These are phyloP conservation scores for Rafetus swinhoei DNA, from an alignment of 2,113 vertebrate species.

Conservation along the genomic window DNA sequence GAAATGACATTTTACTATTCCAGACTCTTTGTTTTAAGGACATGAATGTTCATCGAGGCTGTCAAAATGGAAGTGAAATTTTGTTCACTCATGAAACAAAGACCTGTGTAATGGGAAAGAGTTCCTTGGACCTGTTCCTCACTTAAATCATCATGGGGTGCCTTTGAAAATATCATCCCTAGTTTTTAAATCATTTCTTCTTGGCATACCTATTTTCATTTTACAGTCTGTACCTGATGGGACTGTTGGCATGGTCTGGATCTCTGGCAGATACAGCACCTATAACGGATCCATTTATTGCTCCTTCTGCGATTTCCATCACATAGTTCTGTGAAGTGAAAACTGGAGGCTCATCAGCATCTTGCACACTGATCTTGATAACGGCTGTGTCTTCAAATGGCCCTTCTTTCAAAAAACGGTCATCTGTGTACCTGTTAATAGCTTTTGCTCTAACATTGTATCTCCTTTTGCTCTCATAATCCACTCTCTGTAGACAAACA, in stretches of 20 bases:
- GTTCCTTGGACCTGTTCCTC: neutral
- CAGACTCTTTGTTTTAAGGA: neutral
- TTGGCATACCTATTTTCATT: neutral
- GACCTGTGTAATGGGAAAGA: neutral
- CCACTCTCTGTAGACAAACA: slow-evolving; percentile 80
- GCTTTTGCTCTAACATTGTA: slow-evolving; percentile 84
- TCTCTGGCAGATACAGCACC: slow-evolving; percentile 87
- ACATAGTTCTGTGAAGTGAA: slow-evolving; percentile 80
- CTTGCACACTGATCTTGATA: slow-evolving; percentile 87
- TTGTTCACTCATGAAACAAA: neutral
- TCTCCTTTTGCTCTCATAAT: slow-evolving; percentile 88
- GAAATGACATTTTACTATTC: neutral
- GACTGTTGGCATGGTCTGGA: slow-evolving; percentile 80
- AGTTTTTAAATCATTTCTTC: neutral
- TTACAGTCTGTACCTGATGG: slow-evolving; percentile 82
- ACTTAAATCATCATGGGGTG: neutral
- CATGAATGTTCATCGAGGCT: neutral
- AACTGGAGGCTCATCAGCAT: slow-evolving; percentile 92
- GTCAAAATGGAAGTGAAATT: neutral
- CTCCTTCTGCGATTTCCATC: slow-evolving; percentile 87
- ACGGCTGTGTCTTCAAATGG: slow-evolving; percentile 83
- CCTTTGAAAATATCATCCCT: neutral
- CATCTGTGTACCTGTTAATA: slow-evolving; percentile 82
- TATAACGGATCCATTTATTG: slow-evolving; percentile 73
- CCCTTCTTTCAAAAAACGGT: slow-evolving; percentile 71